Conservation (phyloP, 2,797 vertebrate genomes). For the Stomatorhinus walkeri region DNA sequence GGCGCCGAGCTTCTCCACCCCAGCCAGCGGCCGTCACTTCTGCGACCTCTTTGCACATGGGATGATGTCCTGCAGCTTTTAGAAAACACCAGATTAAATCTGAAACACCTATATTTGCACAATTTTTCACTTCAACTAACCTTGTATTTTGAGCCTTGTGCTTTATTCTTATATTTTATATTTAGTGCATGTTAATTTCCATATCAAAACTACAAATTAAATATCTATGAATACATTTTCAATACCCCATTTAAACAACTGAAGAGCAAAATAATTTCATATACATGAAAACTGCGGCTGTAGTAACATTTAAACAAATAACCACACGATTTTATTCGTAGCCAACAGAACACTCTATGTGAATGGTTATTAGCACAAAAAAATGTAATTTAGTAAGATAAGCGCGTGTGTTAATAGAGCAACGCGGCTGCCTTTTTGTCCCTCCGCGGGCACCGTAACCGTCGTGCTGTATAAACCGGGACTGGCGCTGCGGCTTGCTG, state of each 20-base stretch:
- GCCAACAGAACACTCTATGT: background rate
- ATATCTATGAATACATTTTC: background rate
- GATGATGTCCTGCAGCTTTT: background rate
- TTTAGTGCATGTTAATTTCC: background rate
- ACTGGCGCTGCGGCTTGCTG: background rate
- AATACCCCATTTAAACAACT: background rate
- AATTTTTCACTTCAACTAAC: background rate
- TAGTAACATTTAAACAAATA: background rate
- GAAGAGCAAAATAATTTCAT: background rate
- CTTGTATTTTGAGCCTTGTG: background rate
- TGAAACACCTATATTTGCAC: background rate
- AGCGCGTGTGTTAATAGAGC: background rate
- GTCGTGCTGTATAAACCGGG: background rate
- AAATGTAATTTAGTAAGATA: background rate
- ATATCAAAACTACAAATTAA: background rate
- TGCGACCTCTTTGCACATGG: constrained; percentile 13
- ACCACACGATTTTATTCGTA: background rate
- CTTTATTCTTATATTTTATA: background rate
- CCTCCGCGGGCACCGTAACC: constrained; percentile 36
- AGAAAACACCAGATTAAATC: background rate
- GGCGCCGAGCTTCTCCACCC: constrained; percentile 39
- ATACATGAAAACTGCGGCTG: background rate
- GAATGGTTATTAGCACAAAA: background rate
- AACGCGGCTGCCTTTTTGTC: constrained; percentile 31
- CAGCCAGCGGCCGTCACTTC: constrained; percentile 37